phyloP scores from a whole-genome alignment of 2,113 vertebrate species.

The Poeciliopsis prolifica region DNA sequence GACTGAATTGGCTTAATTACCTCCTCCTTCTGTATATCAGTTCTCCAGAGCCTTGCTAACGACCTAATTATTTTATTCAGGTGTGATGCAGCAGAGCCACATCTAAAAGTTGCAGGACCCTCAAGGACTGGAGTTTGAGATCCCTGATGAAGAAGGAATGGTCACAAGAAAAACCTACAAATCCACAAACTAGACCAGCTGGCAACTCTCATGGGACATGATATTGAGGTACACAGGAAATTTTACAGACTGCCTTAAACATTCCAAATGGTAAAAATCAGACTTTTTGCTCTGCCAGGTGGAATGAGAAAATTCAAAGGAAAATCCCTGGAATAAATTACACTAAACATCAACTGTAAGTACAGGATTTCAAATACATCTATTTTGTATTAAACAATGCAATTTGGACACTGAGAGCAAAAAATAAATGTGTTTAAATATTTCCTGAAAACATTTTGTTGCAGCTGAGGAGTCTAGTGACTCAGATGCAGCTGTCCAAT shows the following conservation, averaged over 20 bases:
- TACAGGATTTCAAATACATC: neutral
- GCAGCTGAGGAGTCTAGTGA: neutral
- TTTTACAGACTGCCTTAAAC: slow-evolving; percentile 5
- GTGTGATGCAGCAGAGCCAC: no score
- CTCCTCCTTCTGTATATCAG: no score
- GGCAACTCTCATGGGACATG: slow-evolving; percentile 3
- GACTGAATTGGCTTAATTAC: no score
- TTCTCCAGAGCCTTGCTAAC: no score
- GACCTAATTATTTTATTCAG: no score
- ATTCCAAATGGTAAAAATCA: neutral
- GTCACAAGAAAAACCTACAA: neutral
- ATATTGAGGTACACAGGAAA: neutral
- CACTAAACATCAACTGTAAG: slow-evolving; percentile 7
- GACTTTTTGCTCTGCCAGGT: slow-evolving; percentile 2
- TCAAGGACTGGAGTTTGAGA: no score
- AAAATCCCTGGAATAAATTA: slow-evolving; percentile 5
- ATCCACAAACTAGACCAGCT: neutral
- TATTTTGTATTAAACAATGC: neutral
- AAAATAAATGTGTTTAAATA: neutral
- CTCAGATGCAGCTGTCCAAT: neutral
- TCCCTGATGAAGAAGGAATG: no score
- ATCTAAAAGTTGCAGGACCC: no score
- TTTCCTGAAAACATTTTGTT: slow-evolving; percentile 6
- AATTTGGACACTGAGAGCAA: neutral
- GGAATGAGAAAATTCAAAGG: neutral